Evolutionary conservation across 2,888 invertebrate species (phyloP), one percentile per base, ranked within the genome.

Genomic region (Parascotia fuliginaria): DNA sequence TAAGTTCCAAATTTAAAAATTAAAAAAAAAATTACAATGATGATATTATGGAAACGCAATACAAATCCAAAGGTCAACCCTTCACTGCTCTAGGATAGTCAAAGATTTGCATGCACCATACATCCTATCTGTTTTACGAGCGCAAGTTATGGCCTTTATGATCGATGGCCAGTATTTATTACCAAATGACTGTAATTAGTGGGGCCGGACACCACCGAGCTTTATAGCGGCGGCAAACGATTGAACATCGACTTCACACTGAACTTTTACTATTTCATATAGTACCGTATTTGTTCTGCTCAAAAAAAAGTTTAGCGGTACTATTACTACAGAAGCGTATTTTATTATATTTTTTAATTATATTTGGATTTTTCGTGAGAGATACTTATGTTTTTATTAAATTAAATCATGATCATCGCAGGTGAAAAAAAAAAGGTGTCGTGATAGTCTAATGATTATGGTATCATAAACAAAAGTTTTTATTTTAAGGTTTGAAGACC

Each of bases 91-190:
- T 39, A 49, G 50, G 43, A 29, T 28, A 52, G 50, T 43, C 58
- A 57, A 60, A 68, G 68, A 83, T 83, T 83, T 79, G 83, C 84
- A 79, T 77, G 57, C 50, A 57, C 50, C 58, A 41, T 55, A 56
- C 48, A 69, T 59, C 57, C 55, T 58, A 56, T 63, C 60, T 53
- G 42, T 24, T 77, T 88, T 88, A 87, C 75, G 79, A 77, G 74
- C 75, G 65, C 71, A 54, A 83, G 85, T 87, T 86, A 86, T 84
- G 80, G 77, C 65, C 70, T 88, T 89, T 89, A 89, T 87, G 88
- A 88, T 85, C 79, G 79, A 88, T 87, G 86, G 80, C 78, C 81
- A 74, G 77, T 76, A 75, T 88, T 88, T 87, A 87, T 83, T 84
- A 75, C 70, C 76, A 78, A 84, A 87, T 84, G 77, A 77, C 76